These are phyloP conservation scores for Aulostomus chinensis DNA, from an alignment of 2,797 vertebrate species.

Conservation along the genomic window DNA sequence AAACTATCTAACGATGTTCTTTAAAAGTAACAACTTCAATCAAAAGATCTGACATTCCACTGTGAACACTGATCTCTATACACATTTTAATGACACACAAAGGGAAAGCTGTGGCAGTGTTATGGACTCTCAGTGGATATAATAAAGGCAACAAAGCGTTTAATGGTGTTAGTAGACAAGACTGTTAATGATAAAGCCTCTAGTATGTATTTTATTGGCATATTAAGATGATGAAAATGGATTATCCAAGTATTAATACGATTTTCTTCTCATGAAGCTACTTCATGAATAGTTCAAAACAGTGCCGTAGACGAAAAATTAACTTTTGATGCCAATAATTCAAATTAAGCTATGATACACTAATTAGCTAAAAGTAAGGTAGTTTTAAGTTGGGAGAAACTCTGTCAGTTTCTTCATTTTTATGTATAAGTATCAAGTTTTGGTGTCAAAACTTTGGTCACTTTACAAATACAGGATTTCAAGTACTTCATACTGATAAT, in stretches of 20 bases:
- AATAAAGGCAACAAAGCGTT: conserved; percentile 54
- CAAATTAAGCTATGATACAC: conserved; percentile 4
- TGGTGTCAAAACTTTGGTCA: conserved; percentile 79
- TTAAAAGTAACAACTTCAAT: conserved; percentile 7
- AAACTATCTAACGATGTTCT: conserved; percentile 15
- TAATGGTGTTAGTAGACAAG: conserved; percentile 37
- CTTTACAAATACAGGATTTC: conserved; percentile 41
- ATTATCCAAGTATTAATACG: conserved; percentile 46
- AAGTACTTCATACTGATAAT: conserved; percentile 36
- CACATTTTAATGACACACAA: conserved; percentile 41
- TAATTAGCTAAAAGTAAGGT: conserved; percentile 43
- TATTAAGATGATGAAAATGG: conserved; percentile 50
- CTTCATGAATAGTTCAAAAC: conserved; percentile 8
- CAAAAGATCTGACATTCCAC: conserved; percentile 30
- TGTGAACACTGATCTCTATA: conserved; percentile 44
- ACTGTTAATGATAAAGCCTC: conserved; percentile 45
- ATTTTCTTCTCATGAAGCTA: conserved; percentile 32
- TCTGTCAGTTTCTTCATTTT: conserved; percentile 40
- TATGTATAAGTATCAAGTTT: conserved; percentile 47
- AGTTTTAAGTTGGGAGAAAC: conserved; percentile 64
- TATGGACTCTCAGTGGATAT: conserved; percentile 64
- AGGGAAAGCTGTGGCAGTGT: conserved; percentile 40
- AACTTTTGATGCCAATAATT: conserved; percentile 24
- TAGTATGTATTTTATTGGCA: conserved; percentile 24
- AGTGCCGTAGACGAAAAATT: conserved; percentile 1